Evolutionary conservation across 2,113 vertebrate genomes (phyloP).

Genomic region (Pionites leucogaster): DNA sequence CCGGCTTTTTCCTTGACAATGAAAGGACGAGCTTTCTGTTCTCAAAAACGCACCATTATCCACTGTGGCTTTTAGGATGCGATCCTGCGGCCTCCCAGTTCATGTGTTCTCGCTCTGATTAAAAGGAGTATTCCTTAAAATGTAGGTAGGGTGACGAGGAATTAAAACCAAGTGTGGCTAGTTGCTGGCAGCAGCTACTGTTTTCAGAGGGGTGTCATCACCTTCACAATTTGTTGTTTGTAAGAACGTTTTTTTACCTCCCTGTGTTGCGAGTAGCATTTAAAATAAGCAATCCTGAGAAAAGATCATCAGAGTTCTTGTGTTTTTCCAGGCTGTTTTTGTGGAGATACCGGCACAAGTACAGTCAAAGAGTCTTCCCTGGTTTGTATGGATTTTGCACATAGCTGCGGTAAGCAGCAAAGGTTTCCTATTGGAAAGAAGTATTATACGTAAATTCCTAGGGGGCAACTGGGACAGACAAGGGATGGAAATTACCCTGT

Average conservation of each 20-base stretch:
- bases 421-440: neutral
- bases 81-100: neutral
- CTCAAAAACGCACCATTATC: neutral
- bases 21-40: neutral
- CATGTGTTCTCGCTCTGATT: neutral
- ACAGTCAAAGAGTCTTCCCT: neutral
- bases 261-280: slow-evolving; percentile 12
- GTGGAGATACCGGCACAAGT: neutral
- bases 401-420: neutral
- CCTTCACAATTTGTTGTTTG: slow-evolving; percentile 52
- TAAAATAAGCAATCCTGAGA: slow-evolving; percentile 57
- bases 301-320: slow-evolving; percentile 56
- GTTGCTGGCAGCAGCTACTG: slow-evolving; percentile 45
- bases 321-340: neutral
- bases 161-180: slow-evolving; percentile 13
- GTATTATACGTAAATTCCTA: neutral
- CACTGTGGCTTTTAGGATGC: neutral
- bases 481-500: neutral
- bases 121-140: neutral
- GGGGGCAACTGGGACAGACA: neutral
- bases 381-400: neutral
- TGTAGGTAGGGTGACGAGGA: neutral
- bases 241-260: slow-evolving; percentile 46
- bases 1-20: too few species aligned
- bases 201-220: slow-evolving; percentile 60